Conservation (phyloP, 2,888 invertebrate species). For the Pyrochroa serraticornis region DNA sequence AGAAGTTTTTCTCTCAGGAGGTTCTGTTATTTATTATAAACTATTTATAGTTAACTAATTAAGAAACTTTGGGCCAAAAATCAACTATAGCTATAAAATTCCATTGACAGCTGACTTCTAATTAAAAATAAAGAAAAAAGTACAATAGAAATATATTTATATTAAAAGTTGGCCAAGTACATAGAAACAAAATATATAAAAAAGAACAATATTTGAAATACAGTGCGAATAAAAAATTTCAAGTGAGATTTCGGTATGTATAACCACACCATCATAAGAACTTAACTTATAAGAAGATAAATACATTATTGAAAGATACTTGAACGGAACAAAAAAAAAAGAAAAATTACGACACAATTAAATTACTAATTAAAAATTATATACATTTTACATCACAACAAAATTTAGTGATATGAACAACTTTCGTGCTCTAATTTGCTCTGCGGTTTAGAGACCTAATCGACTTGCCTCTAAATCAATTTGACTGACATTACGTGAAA, state of each 20-base stretch:
- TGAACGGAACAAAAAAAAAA: slow-evolving; percentile 24
- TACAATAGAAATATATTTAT: slow-evolving; percentile 56
- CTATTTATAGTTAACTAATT: too few relatives aligned
- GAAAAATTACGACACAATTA: slow-evolving; percentile 31
- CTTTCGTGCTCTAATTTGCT: slow-evolving; percentile 34
- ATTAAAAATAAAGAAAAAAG: slow-evolving; percentile 44
- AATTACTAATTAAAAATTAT: slow-evolving; percentile 40
- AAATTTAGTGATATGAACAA: slow-evolving; percentile 46
- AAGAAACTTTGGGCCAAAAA: too few relatives aligned
- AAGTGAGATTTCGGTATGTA: slow-evolving; percentile 51
- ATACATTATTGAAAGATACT: slow-evolving; percentile 36
- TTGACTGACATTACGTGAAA: slow-evolving; percentile 38
- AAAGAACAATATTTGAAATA: slow-evolving; percentile 47
- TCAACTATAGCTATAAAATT: slow-evolving; percentile 8
- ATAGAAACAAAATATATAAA: slow-evolving; percentile 52
- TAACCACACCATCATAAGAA: slow-evolving; percentile 50
- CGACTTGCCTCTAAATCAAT: slow-evolving; percentile 49
- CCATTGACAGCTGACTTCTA: slow-evolving; percentile 3
- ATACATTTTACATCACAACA: slow-evolving; percentile 50
- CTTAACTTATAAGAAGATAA: slow-evolving; percentile 35
- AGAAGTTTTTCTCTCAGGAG: too few relatives aligned
- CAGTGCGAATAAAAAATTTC: slow-evolving; percentile 47
- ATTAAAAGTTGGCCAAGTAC: slow-evolving; percentile 54
- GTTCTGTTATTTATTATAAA: too few relatives aligned
- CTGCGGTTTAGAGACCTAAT: slow-evolving; percentile 35